phyloP scores from a whole-genome alignment of 2,113 vertebrate genomes.

The Laticauda colubrina region DNA sequence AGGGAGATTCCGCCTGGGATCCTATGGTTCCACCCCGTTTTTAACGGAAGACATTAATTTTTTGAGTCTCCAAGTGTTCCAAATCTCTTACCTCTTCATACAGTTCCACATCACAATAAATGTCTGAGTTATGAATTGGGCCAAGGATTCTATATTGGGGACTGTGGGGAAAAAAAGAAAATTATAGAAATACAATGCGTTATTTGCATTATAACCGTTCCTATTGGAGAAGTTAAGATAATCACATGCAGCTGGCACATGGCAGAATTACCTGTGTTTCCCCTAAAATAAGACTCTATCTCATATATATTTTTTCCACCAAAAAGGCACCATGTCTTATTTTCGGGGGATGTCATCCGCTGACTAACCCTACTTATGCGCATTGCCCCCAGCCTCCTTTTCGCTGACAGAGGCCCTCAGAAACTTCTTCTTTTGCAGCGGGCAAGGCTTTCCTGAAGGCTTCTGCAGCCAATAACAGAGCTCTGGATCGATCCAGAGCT shows the following conservation, averaged over 20 bases:
- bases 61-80: neutral
- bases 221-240: neutral
- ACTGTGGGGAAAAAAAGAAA: slow-evolving; percentile 67
- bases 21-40: neutral
- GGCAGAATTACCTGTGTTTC: no score
- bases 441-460: no score
- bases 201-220: neutral
- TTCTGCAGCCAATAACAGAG: no score
- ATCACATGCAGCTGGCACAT: neutral
- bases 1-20: neutral
- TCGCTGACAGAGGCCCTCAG: no score
- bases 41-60: neutral
- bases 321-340: no score
- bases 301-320: no score
- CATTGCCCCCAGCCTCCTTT: no score
- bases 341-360: no score
- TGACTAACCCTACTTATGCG: no score
- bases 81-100: slow-evolving; percentile 88
- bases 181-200: neutral
- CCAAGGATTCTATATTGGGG: slow-evolving; percentile 85
- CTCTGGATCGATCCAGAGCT: no score
- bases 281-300: no score
- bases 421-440: no score
- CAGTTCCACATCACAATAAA: slow-evolving; percentile 86
- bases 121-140: slow-evolving; percentile 80